Evolutionary conservation across 2,888 invertebrate species (phyloP), one percentile per base, ranked within the genome.

Genomic region (Lithophane leautieri): DNA sequence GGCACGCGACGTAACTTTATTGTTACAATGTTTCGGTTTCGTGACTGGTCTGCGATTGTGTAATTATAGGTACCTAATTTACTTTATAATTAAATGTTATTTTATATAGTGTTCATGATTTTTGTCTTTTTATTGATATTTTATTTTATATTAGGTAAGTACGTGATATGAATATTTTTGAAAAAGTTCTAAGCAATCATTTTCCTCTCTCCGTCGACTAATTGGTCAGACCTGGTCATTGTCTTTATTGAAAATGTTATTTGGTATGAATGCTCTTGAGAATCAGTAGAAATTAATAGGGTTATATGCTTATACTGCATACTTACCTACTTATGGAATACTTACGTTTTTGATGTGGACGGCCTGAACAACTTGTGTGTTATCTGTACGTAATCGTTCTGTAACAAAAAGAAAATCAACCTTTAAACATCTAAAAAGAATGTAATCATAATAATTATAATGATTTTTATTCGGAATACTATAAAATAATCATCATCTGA

Each of bases 351-450:
- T 0, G 96, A 95, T 50, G 95, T 94, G 3, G 96, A 96, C 3
- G 97, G 96, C 47, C 96, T 93, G 88, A 96, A 96, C 40, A 96
- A 90, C 89, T 96, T 97, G 87, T 96, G 96, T 76, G 94, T 96
- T 91, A 96, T 95, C 85, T 93, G 93, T 66, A 89, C 93, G 70
- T 93, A 93, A 73, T 92, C 92, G 71, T 89, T 90, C 96, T 97
- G 96, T 58, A 96, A 96, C 92, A 95, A 95, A 82, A 8, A 44
- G 9, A 47, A 61, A 61, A 14, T 11, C 14, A n/a, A 40, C 8
- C 3, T 19, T 40, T 61, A 7, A 34, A 54, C 34, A 16, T 52
- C 6, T 6, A 11, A 54, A 34, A 44, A 65, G 7, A 28, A 47
- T 25, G n/a, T 11, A 11, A n/a, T n/a, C n/a, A n/a, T n/a, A n/a